Percentiles rank a stretch among this genome's conserved stretches.
phyloP scores from a whole-genome alignment of 1,140 invertebrate species.

The Halotydeus destructor region DNA sequence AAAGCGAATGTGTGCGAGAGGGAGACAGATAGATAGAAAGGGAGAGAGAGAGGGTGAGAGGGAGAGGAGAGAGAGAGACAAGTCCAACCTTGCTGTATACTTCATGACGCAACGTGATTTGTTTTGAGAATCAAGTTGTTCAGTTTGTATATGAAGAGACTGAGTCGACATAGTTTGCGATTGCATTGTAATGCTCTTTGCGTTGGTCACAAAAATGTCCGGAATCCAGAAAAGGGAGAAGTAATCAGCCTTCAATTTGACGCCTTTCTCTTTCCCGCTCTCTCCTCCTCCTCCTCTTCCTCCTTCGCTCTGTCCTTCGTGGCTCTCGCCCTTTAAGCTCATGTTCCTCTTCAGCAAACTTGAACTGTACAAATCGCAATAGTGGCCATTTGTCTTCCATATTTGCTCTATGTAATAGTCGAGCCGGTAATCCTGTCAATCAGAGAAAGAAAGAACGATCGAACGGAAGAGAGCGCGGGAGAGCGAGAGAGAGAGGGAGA shows the following conservation, averaged over 20 bases:
- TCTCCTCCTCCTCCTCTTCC: too few relatives aligned
- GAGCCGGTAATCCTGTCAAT: background rate
- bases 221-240: conserved; percentile 1
- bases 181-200: background rate
- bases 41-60: too few relatives aligned
- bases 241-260: background rate
- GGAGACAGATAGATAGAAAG: too few relatives aligned
- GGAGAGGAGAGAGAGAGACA: too few relatives aligned
- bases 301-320: background rate
- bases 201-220: background rate
- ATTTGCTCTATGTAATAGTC: background rate
- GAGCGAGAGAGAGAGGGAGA: too few relatives aligned
- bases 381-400: background rate
- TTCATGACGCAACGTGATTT: background rate
- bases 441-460: too few relatives aligned
- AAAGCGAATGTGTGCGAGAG: too few relatives aligned
- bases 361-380: background rate
- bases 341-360: background rate
- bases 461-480: too few relatives aligned
- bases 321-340: background rate
- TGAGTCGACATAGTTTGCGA: background rate
- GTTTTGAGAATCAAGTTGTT: background rate
- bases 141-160: background rate
- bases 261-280: too few relatives aligned
- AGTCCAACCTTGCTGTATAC: background rate